These are phyloP conservation scores for Temnothorax unifasciatus DNA, from an alignment of 2,888 invertebrate species.

Conservation along the genomic window DNA sequence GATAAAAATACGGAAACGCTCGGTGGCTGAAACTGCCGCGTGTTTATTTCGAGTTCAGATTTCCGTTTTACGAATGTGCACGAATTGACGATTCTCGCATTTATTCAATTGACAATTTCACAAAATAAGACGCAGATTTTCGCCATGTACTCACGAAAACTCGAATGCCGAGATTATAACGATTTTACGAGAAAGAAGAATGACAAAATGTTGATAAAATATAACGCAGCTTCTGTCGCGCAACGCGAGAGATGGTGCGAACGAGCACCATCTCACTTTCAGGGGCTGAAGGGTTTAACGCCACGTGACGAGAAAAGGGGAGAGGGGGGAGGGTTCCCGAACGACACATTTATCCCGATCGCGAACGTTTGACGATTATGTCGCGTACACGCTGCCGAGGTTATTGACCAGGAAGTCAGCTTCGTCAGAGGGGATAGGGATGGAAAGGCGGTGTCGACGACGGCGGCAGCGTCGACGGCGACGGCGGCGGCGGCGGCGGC, in stretches of 20 bases:
- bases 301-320: not conserved
- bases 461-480: conserved; percentile 26
- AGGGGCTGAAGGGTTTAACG: not conserved
- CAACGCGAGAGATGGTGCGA: not conserved
- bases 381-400: conserved; percentile 68
- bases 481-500: not conserved
- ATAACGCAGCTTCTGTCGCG: not conserved
- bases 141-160: not conserved
- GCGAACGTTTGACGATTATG: conserved; percentile 48
- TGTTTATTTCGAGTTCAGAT: not conserved
- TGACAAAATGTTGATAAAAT: not conserved
- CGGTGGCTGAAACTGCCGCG: not conserved
- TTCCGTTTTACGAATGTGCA: not conserved
- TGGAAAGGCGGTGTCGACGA: conserved; percentile 61
- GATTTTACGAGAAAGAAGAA: not conserved
- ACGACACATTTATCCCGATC: conserved; percentile 57
- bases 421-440: conserved; percentile 64
- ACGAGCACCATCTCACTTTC: too few relatives aligned
- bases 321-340: not conserved
- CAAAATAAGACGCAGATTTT: not conserved
- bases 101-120: conserved; percentile 18
- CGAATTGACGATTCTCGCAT: not conserved
- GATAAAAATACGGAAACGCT: conserved; percentile 26
- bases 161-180: not conserved
- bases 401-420: conserved; percentile 79